Percentiles rank a stretch among this genome's conserved stretches.
Conservation (phyloP, 1,140 invertebrate genomes). For the Penaeus indicus region DNA sequence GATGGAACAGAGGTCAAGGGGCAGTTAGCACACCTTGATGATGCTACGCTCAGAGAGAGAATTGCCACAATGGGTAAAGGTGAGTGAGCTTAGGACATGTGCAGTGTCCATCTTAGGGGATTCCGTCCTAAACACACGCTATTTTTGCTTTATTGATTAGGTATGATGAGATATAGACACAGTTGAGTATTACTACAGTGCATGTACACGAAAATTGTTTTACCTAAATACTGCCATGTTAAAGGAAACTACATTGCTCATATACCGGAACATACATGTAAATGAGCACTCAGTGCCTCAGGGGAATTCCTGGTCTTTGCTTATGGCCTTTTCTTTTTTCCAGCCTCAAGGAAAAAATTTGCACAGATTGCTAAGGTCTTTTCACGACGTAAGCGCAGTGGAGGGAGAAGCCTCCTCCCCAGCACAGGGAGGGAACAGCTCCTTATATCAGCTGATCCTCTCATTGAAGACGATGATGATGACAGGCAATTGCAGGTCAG, state of each 20-base stretch:
- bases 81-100: conserved; percentile 43
- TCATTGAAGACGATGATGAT: conserved; percentile 63
- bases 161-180: not conserved
- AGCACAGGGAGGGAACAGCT: conserved; percentile 54
- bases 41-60: conserved; percentile 65
- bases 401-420: conserved; percentile 41
- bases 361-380: conserved; percentile 66
- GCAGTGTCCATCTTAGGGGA: not conserved
- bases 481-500: conserved; percentile 55
- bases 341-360: conserved; percentile 67
- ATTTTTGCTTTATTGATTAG: not conserved
- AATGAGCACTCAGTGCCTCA: too few species aligned
- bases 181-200: not conserved
- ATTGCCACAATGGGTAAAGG: conserved; percentile 67
- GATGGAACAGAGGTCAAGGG: conserved; percentile 46
- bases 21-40: conserved; percentile 60
- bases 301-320: too few species aligned
- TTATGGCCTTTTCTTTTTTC: not conserved
- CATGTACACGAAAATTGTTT: too few species aligned
- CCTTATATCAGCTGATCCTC: conserved; percentile 59
- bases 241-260: not conserved
- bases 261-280: too few species aligned
- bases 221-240: too few species aligned
- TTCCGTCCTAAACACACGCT: not conserved
- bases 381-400: conserved; percentile 58